phyloP scores from a whole-genome alignment of 2,797 vertebrate genomes.

The Lophura swinhoii region DNA sequence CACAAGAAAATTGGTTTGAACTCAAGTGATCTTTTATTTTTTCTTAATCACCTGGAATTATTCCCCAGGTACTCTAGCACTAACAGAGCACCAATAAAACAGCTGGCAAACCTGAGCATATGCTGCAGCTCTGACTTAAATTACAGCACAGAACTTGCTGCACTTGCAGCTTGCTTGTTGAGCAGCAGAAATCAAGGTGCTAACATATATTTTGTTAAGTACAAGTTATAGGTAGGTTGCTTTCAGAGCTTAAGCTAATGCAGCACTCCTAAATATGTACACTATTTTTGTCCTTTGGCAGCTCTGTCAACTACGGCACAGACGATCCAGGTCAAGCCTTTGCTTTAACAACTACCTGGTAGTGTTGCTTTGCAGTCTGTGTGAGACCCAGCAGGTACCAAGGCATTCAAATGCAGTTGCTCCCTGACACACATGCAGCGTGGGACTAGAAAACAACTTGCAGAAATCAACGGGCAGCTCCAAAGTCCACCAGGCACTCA shows the following conservation, averaged over 20 bases:
- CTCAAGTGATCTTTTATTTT: not conserved
- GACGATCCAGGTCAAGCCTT: not conserved
- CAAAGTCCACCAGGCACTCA: not conserved
- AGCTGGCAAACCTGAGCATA: not conserved
- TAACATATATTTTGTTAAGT: not conserved
- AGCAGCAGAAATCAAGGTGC: not conserved
- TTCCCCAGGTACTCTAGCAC: not conserved
- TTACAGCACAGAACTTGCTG: not conserved
- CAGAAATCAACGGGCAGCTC: not conserved
- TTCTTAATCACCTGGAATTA: not conserved
- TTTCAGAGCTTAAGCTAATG: not conserved
- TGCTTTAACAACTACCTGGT: not conserved
- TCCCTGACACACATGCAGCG: fast-evolving
- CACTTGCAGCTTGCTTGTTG: not conserved
- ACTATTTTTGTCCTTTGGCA: not conserved
- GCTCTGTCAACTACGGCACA: fast-evolving
- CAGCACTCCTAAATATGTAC: fast-evolving
- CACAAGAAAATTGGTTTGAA: not conserved
- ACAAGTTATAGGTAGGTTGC: not conserved
- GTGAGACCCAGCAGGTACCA: not conserved
- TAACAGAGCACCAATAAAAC: not conserved
- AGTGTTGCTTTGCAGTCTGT: fast-evolving
- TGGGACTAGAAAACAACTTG: not conserved
- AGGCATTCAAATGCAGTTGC: fast-evolving
- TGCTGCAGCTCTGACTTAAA: not conserved